Evolutionary conservation across 2,888 invertebrate genomes (phyloP).

Genomic region (Hyles lineata): DNA sequence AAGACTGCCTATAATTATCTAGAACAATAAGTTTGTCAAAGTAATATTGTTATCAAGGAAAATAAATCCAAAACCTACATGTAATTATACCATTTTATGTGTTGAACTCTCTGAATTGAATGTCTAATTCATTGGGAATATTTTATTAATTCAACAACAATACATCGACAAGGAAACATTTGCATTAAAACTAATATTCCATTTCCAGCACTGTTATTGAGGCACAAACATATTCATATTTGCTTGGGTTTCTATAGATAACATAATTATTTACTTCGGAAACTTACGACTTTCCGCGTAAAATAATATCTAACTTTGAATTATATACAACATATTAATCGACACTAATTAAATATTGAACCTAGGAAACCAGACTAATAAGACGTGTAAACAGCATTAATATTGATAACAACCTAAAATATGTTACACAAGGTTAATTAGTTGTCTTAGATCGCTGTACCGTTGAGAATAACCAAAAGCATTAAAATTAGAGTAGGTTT

Average conservation of each 20-base stretch:
- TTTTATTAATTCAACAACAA: not conserved
- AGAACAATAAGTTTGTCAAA: not conserved
- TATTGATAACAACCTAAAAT: too few relatives aligned
- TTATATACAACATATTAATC: not conserved
- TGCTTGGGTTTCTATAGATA: slow-evolving; percentile 3
- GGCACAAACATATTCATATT: slow-evolving; percentile 17
- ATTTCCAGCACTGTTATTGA: not conserved
- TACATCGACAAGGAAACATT: not conserved
- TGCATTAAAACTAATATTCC: not conserved
- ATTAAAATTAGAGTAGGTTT: not conserved
- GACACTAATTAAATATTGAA: too few relatives aligned
- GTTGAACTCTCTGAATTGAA: too few relatives aligned
- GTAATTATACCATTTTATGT: not conserved
- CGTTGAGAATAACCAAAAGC: too few relatives aligned
- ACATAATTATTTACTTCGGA: slow-evolving; percentile 25
- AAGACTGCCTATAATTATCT: not conserved
- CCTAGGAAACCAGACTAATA: too few relatives aligned
- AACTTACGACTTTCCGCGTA: not conserved
- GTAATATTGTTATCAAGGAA: not conserved
- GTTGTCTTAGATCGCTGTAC: too few relatives aligned
- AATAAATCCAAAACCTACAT: not conserved
- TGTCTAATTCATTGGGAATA: not conserved
- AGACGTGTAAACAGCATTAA: too few relatives aligned
- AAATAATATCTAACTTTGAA: not conserved
- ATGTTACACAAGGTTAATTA: too few relatives aligned